These are phyloP conservation scores for Phalacrocorax brasilianus DNA, from an alignment of 2,113 vertebrate species.

Conservation along the genomic window DNA sequence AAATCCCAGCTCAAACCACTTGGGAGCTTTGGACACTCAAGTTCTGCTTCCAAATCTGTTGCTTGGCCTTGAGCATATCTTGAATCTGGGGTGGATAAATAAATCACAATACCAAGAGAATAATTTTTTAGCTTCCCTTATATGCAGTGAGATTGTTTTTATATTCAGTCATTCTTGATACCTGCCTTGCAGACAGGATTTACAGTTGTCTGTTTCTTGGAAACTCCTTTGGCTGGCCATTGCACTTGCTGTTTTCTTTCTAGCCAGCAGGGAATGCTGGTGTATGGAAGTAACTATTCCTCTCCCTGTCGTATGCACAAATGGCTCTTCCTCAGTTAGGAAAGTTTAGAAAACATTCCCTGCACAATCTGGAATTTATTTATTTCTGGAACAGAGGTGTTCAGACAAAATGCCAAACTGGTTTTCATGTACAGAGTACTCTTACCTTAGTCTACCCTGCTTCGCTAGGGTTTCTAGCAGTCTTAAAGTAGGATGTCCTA, in stretches of 20 bases:
- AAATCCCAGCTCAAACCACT: background rate
- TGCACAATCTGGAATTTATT: background rate
- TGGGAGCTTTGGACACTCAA: background rate
- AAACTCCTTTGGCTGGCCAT: background rate
- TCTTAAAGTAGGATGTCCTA: background rate
- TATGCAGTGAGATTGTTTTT: background rate
- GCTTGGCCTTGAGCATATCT: background rate
- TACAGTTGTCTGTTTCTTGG: background rate
- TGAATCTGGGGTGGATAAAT: background rate
- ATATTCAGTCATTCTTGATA: background rate
- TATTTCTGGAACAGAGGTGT: background rate
- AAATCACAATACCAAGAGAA: background rate
- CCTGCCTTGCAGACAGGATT: background rate
- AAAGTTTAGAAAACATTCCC: background rate
- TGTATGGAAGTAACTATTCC: constrained; percentile 19
- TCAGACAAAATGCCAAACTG: background rate
- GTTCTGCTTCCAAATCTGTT: background rate
- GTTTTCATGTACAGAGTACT: background rate
- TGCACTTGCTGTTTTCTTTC: constrained; percentile 15
- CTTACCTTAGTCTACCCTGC: background rate
- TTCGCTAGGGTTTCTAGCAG: background rate
- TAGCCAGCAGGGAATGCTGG: constrained; percentile 57
- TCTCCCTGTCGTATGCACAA: background rate
- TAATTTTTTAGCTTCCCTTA: background rate
- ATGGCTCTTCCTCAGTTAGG: background rate